Base-by-base conservation (phyloP, 2,797 vertebrate genomes). In the Ctenochaetus hawaiiensis region DNA sequence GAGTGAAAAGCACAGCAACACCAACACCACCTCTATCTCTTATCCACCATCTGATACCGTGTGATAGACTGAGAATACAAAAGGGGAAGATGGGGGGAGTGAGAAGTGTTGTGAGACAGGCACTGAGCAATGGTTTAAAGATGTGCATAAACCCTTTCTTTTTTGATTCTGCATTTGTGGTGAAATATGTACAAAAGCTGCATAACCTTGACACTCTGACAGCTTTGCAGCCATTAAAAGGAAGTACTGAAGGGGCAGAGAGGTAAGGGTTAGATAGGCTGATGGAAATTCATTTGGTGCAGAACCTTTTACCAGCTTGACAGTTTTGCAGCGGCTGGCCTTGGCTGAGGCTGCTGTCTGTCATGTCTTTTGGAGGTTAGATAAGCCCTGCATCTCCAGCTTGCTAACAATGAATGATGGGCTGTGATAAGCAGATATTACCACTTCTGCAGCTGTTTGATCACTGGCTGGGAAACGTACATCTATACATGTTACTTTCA, bases 341-440 rank as follows among this genome's bases (percentile, higher is more conserved):
- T 78, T 85, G 78, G 79, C 67, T 68, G 65, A 26, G 70, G 65
- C 66, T 80, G 64, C 26, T 30, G 26, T 30, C 79, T 82, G 74
- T 89, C 76, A 79, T 70, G 68, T 87, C 71, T 81, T 78, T 64
- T 76, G 59, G 62, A 82, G 73, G 82, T 86, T 85, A 85, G 89
- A 88, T 90, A 89, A 91, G 83, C 51, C 67, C 54, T 53, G 67
- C 75, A 63, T 85, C 81, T 90, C 58, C 54, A 68, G 65, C 82
- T 81, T 83, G 77, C 82, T 77, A 80, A 84, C 84, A 80, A 60
- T 82, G 83, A 85, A 68, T 81, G 88, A 83, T 48, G 22, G 84
- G 52, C 64, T 48, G 66, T 56, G 86, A 92, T 91, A 84, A 91
- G 80, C 77, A 85, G 72, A 89, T 83, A 85, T 84, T 81, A 82